These are phyloP conservation scores for Zophobas atratus DNA, from an alignment of 1,140 invertebrate species.

Conservation along the genomic window DNA sequence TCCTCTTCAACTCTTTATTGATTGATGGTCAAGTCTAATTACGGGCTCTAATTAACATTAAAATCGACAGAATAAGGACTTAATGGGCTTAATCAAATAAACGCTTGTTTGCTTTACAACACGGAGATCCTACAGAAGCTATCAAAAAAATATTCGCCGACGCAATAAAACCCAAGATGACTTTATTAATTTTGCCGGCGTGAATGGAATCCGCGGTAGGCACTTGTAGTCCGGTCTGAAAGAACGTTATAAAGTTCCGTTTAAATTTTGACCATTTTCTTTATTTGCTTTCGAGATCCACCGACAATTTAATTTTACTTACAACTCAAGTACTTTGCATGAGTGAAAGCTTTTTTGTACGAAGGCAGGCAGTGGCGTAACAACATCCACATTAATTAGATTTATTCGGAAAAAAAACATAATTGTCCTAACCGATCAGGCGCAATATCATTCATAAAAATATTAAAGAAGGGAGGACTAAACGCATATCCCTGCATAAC, in stretches of 20 bases:
- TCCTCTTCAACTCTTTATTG: slow-evolving; percentile 11
- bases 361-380: too few species aligned
- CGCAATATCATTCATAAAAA: too few species aligned
- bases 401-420: too few species aligned
- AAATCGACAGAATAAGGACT: slow-evolving; percentile 17
- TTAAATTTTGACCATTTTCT: not conserved
- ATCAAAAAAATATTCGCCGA: slow-evolving; percentile 23
- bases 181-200: slow-evolving; percentile 25
- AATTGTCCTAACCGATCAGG: too few species aligned
- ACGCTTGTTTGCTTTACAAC: slow-evolving; percentile 7
- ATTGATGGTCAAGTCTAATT: slow-evolving; percentile 20
- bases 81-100: slow-evolving; percentile 19
- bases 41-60: slow-evolving; percentile 19
- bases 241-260: not conserved
- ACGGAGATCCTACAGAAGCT: not conserved
- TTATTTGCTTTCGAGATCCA: too few species aligned
- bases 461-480: too few species aligned
- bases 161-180: slow-evolving; percentile 34
- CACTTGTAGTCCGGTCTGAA: not conserved
- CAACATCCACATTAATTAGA: too few species aligned
- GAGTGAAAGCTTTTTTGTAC: too few species aligned
- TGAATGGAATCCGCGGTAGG: slow-evolving; percentile 10
- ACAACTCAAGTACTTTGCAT: too few species aligned
- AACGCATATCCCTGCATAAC: too few species aligned
- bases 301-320: too few species aligned